These are phyloP conservation scores for Cherax quadricarinatus DNA, from an alignment of 1,140 invertebrate genomes.

Conservation along the genomic window DNA sequence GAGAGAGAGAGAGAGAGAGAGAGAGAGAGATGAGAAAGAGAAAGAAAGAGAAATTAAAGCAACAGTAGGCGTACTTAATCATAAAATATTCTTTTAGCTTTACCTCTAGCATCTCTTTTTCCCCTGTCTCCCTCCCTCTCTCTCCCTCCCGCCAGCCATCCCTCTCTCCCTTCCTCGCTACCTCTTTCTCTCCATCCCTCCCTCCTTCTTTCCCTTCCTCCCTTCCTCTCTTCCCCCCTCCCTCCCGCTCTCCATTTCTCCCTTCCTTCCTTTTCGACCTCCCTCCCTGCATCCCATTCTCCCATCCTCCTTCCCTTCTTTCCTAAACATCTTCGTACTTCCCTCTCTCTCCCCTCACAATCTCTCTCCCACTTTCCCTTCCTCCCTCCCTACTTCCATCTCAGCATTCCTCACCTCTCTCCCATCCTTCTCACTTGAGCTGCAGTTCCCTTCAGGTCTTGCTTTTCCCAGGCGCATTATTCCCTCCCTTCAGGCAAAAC, in stretches of 20 bases:
- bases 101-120: not conserved
- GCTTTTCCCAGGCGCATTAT: not conserved
- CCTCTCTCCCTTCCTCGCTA: not conserved
- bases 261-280: not conserved
- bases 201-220: not conserved
- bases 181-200: not conserved
- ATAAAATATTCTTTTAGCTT: not conserved
- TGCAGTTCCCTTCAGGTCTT: not conserved
- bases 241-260: not conserved
- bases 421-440: too few relatives aligned
- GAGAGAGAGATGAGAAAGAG: not conserved
- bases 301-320: too few relatives aligned
- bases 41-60: too few relatives aligned
- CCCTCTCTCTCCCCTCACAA: too few relatives aligned
- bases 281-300: not conserved
- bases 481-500: not conserved
- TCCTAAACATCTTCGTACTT: too few relatives aligned
- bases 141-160: not conserved
- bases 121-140: not conserved
- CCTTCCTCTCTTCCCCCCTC: not conserved
- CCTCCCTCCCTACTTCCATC: too few relatives aligned
- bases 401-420: too few relatives aligned
- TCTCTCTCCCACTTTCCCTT: too few relatives aligned
- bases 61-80: too few relatives aligned
- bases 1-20: too few relatives aligned